Evolutionary conservation across 2,797 vertebrate genomes (phyloP).

Genomic region (Catamblyrhynchus diadema): DNA sequence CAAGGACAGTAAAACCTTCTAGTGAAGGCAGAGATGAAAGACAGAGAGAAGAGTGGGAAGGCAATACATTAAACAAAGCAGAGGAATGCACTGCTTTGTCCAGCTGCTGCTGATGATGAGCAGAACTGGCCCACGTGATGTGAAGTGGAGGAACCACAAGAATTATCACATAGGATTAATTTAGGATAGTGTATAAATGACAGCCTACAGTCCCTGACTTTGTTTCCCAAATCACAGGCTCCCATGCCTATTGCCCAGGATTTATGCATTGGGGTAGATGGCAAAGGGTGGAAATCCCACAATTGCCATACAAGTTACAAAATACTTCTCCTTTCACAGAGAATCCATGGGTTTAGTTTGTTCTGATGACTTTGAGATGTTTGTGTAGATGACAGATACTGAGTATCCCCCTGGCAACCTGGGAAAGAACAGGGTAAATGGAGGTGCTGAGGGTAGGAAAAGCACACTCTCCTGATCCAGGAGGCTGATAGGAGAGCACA

Average conservation of each 20-base stretch:
- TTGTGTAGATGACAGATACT: background rate
- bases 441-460: conserved; percentile 16
- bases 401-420: background rate
- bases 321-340: background rate
- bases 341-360: background rate
- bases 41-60: background rate
- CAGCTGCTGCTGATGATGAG: background rate
- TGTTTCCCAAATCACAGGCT: background rate
- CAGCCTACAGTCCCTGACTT: background rate
- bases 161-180: background rate
- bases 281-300: background rate
- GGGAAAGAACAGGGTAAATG: background rate
- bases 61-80: background rate
- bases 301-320: background rate
- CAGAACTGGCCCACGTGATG: background rate
- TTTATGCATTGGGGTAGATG: background rate
- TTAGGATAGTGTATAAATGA: background rate
- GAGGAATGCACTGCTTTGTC: background rate
- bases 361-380: background rate
- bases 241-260: background rate
- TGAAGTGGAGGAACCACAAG: background rate
- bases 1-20: background rate
- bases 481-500: background rate
- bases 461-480: background rate
- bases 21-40: background rate